Evolutionary conservation across 2,888 invertebrate genomes (phyloP), one percentile per base, ranked within the genome.

Genomic region (Tuta absoluta): DNA sequence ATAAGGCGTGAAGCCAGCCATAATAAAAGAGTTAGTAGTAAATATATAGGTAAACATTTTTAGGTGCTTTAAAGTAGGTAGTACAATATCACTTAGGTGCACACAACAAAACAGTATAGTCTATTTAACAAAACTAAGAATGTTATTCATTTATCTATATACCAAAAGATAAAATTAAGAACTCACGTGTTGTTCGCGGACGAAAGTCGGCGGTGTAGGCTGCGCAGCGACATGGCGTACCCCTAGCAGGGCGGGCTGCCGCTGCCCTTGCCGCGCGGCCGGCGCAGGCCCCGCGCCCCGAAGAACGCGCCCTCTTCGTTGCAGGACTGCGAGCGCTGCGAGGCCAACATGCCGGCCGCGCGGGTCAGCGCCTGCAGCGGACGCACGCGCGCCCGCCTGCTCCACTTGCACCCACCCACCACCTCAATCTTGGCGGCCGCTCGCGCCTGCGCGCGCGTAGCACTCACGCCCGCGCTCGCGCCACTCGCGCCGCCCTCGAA

Each of bases 151-250:
- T 12, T 14, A 41, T 14, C n/a, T 45, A 17, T n/a, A 3, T 41
- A 41, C 11, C 17, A 17, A 45, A 45, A 7, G 45, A 17, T 41
- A 17, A 4, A 45, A 24, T 56, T 28, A 33, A 33, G 10, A 33
- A 90, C 93, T 93, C 80, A 92, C 93, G 93, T 93, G 92, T 93
- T 90, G 84, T 87, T 88, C 79, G 89, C 90, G 89, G 93, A 92
- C 85, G 93, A 92, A 79, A 93, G 92, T 85, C 93, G 92, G 78
- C 93, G 93, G 88, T 93, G 93, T 81, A 93, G 93, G 92, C 91
- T 93, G 92, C 92, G 93, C 92, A 91, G 93, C 93, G 93, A 93
- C 93, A 93, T 93, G 93, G 92, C 92, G 92, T 92, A 91, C 91
- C 92, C 92, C 92, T 92, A 92, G 92, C 92, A 92, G 81, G 92